These are phyloP conservation scores for Chaenogobius annularis DNA, from an alignment of 2,113 vertebrate species.

Conservation along the genomic window DNA sequence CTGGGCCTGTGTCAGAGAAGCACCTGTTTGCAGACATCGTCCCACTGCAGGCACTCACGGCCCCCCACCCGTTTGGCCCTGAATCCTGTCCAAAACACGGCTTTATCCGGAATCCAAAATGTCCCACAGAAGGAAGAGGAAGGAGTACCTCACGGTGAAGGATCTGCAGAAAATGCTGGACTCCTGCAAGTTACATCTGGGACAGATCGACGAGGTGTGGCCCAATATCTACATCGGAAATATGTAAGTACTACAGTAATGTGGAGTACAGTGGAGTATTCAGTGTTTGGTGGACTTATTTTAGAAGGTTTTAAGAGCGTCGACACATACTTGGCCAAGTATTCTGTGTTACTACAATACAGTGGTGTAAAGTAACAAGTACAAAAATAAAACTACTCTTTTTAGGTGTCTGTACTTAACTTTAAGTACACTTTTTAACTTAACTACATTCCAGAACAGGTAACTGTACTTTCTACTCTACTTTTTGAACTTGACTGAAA, in stretches of 20 bases:
- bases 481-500: too few relatives aligned
- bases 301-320: too few relatives aligned
- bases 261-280: background rate
- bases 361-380: too few relatives aligned
- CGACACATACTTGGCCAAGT: too few relatives aligned
- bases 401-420: too few relatives aligned
- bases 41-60: constrained; percentile 34
- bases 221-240: constrained; percentile 79
- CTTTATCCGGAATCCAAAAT: constrained; percentile 55
- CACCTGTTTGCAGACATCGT: constrained; percentile 72
- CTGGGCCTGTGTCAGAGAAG: constrained; percentile 55
- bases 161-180: constrained; percentile 80
- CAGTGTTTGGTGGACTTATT: background rate
- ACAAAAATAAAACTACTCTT: too few relatives aligned
- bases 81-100: constrained; percentile 34
- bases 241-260: constrained; percentile 73
- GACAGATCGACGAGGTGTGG: constrained; percentile 80
- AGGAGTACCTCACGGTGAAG: constrained; percentile 75
- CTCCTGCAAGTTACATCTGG: constrained; percentile 78
- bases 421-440: too few relatives aligned
- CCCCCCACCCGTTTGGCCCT: constrained; percentile 50
- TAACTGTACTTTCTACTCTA: too few relatives aligned
- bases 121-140: constrained; percentile 60
- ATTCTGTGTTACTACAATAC: too few relatives aligned
- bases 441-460: too few relatives aligned